phyloP scores from a whole-genome alignment of 2,797 vertebrate species.

The Bradypus variegatus region DNA sequence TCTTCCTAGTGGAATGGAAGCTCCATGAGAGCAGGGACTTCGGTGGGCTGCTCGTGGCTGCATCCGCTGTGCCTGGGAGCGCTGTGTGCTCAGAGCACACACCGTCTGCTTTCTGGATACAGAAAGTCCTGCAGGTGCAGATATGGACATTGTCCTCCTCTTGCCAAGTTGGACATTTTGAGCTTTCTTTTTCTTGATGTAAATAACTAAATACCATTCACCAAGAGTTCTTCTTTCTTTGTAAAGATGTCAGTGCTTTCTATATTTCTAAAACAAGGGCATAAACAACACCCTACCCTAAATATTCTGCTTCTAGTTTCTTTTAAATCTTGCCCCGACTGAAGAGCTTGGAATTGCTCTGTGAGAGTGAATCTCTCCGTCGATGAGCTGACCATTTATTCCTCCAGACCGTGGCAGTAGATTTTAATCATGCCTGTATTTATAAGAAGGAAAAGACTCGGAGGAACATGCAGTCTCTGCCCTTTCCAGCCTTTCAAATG shows the following conservation, averaged over 20 bases:
- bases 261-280: not conserved
- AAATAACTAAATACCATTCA: not conserved
- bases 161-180: fast-evolving
- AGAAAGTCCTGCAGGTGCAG: fast-evolving
- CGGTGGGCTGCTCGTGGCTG: not conserved
- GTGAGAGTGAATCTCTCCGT: not conserved
- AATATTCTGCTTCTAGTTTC: too few species aligned
- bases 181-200: not conserved
- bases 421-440: slow-evolving; percentile 55
- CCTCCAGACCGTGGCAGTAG: not conserved
- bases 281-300: fast-evolving
- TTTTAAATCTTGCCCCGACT: fast-evolving
- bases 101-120: too few species aligned
- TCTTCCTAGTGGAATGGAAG: not conserved
- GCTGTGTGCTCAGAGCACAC: fast-evolving
- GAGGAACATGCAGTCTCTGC: not conserved
- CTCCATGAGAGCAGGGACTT: not conserved
- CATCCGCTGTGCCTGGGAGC: not conserved
- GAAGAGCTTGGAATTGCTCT: not conserved
- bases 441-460: not conserved
- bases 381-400: slow-evolving; percentile 30
- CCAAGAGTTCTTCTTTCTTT: not conserved
- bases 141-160: too few species aligned
- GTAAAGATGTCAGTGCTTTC: not conserved
- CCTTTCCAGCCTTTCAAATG: slow-evolving; percentile 17